Conservation (phyloP, 2,113 vertebrate genomes). For the Eclectus roratus region DNA sequence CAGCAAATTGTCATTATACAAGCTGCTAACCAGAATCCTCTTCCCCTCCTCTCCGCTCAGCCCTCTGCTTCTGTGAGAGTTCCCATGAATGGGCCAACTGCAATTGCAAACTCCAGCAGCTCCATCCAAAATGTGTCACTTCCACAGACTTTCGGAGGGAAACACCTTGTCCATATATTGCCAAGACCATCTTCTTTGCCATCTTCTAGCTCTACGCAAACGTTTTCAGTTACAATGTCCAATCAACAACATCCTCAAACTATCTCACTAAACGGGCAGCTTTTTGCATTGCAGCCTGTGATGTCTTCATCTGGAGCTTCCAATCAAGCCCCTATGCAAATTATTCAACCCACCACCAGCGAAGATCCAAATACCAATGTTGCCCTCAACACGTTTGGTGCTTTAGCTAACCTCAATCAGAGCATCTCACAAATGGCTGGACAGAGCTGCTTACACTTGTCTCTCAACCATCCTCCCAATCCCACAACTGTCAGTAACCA, state of each 20-base stretch:
- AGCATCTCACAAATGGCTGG: slow-evolving; percentile 93
- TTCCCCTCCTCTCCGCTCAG: slow-evolving; percentile 81
- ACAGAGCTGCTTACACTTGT: slow-evolving; percentile 81
- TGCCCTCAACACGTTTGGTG: slow-evolving; percentile 93
- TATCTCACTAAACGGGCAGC: slow-evolving; percentile 94
- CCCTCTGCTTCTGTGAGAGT: slow-evolving; percentile 75
- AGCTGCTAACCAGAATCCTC: slow-evolving; percentile 85
- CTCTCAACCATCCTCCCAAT: slow-evolving; percentile 70
- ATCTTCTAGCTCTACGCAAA: slow-evolving; percentile 69
- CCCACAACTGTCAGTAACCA: slow-evolving; percentile 71
- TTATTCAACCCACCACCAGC: slow-evolving; percentile 91
- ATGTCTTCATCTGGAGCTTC: slow-evolving; percentile 85
- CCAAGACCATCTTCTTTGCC: slow-evolving; percentile 84
- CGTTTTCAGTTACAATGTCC: slow-evolving; percentile 73
- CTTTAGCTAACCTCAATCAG: slow-evolving; percentile 95
- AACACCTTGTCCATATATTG: slow-evolving; percentile 95
- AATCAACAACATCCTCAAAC: slow-evolving; percentile 87
- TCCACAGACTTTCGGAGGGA: slow-evolving; percentile 88
- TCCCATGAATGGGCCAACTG: slow-evolving; percentile 71
- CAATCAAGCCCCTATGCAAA: slow-evolving; percentile 87
- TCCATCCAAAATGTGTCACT: slow-evolving; percentile 72
- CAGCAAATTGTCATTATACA: slow-evolving; percentile 98
- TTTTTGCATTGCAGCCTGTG: slow-evolving; percentile 93
- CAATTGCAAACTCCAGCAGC: slow-evolving; percentile 70
- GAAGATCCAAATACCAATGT: slow-evolving; percentile 94